Conservation (phyloP, 2,113 vertebrate species). For the Catharus fuscescens region DNA sequence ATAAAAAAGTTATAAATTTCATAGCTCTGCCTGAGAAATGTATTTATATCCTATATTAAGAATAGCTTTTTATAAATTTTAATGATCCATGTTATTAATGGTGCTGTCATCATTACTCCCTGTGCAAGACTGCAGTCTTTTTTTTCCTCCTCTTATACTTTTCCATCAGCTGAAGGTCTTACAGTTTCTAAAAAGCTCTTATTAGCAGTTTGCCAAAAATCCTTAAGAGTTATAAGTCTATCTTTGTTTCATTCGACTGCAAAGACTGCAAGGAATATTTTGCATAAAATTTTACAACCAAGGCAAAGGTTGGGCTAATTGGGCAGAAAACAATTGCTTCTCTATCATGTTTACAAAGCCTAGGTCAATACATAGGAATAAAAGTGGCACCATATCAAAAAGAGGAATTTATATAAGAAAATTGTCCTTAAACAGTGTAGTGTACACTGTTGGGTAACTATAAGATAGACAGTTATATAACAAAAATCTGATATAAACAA, state of each 20-base stretch:
- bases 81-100: conserved; percentile 91
- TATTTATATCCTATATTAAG: conserved; percentile 88
- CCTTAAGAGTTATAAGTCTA: conserved; percentile 71
- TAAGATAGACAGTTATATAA: background rate
- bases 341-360: conserved; percentile 68
- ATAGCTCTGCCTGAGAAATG: conserved; percentile 82
- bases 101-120: conserved; percentile 75
- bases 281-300: conserved; percentile 75
- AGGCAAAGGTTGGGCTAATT: conserved; percentile 70
- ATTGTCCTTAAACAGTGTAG: background rate
- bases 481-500: background rate
- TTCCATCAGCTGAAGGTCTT: conserved; percentile 73
- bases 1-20: conserved; percentile 87
- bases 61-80: conserved; percentile 91
- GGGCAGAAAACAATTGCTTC: conserved; percentile 71
- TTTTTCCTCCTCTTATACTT: conserved; percentile 57
- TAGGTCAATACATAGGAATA: conserved; percentile 38
- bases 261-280: conserved; percentile 62
- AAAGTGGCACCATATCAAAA: conserved; percentile 50
- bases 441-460: background rate
- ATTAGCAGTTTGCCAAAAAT: conserved; percentile 73
- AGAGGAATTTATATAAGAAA: background rate
- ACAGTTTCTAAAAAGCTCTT: conserved; percentile 51
- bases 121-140: conserved; percentile 65
- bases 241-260: conserved; percentile 68